Evolutionary conservation across 2,888 invertebrate genomes (phyloP).

Genomic region (Galeruca laticollis): DNA sequence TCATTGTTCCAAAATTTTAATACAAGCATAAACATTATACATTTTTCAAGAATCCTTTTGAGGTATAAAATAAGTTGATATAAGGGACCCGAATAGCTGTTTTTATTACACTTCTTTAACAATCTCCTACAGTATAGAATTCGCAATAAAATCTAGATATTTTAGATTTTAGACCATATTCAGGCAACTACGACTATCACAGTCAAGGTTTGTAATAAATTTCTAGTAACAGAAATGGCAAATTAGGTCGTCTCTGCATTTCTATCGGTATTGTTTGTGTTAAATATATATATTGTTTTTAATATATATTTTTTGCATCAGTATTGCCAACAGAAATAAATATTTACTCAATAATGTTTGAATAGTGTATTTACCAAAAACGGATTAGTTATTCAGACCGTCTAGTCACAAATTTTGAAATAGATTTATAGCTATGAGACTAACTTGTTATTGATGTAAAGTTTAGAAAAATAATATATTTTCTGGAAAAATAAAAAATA

Average conservation of each 20-base stretch:
- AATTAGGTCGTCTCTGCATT: constrained; percentile 19
- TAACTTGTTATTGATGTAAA: not conserved
- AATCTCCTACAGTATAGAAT: too few relatives aligned
- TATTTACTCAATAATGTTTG: not conserved
- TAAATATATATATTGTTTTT: constrained; percentile 3
- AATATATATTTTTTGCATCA: constrained; percentile 1
- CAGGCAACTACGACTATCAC: constrained; percentile 11
- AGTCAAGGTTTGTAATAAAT: constrained; percentile 29
- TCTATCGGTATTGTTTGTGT: constrained; percentile 10
- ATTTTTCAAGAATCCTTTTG: too few relatives aligned
- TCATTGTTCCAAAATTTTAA: too few relatives aligned
- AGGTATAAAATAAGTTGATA: too few relatives aligned
- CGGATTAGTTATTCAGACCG: not conserved
- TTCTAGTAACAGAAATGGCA: constrained; percentile 8
- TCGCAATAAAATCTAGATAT: not conserved
- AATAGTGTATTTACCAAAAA: not conserved
- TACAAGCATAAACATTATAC: too few relatives aligned
- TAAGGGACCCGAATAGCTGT: too few relatives aligned
- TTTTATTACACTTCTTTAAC: too few relatives aligned
- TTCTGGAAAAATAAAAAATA: not conserved
- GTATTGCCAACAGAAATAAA: not conserved
- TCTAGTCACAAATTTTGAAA: not conserved
- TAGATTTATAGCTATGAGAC: not conserved
- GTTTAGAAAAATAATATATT: not conserved
- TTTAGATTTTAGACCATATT: constrained; percentile 4